phyloP scores from a whole-genome alignment of 35 echinoderm and acorn worm species.

The Holothuria glaberrima region DNA sequence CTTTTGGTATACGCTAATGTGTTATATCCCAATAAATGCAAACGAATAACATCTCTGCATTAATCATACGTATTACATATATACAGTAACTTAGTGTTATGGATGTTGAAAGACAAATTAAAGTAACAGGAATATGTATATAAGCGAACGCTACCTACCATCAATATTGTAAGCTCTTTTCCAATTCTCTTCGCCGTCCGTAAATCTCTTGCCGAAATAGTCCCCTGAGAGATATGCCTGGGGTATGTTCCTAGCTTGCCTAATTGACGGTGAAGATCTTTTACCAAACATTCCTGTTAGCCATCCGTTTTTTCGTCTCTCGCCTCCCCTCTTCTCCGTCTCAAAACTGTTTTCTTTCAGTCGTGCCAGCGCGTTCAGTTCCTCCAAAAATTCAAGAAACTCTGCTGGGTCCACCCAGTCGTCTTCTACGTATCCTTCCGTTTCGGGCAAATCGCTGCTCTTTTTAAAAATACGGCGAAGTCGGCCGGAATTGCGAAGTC shows the following conservation, averaged over 20 bases:
- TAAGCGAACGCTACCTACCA: not conserved
- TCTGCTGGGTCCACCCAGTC: not conserved
- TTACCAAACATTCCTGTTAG: constrained; percentile 47
- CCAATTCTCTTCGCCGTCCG: constrained; percentile 6
- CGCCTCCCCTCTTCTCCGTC: constrained; percentile 1
- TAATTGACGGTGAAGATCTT: constrained; percentile 12
- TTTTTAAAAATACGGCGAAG: constrained; percentile 38
- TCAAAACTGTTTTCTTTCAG: constrained; percentile 24
- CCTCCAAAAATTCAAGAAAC: constrained; percentile 30
- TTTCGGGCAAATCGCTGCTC: constrained; percentile 2
- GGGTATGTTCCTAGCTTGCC: not conserved
- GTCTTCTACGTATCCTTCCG: constrained; percentile 6
- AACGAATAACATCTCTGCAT: no score
- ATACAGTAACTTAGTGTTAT: no score
- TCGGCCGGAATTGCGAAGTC: constrained; percentile 22
- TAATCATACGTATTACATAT: no score
- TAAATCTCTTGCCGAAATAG: constrained; percentile 46
- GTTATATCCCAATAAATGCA: no score
- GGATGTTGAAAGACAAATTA: no score
- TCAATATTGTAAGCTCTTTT: constrained; percentile 26
- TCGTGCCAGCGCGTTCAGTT: constrained; percentile 12
- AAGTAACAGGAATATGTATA: no score
- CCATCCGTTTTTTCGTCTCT: constrained; percentile 7
- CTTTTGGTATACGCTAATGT: no score
- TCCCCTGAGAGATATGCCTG: constrained; percentile 48